Base-by-base conservation (phyloP, 2,888 invertebrate species). In the Proisotoma minuta region DNA sequence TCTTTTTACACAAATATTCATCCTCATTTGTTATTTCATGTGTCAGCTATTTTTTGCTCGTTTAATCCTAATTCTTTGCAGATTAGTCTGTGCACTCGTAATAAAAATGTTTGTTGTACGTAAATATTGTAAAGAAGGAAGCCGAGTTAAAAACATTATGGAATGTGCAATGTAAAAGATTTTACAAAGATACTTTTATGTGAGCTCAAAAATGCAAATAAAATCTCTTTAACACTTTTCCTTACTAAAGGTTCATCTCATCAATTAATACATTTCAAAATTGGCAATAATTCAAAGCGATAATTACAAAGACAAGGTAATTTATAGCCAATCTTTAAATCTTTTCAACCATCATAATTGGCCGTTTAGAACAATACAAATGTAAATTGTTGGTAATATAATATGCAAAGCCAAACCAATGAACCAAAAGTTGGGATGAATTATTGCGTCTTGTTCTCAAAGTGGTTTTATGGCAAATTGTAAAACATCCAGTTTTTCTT, bases 1-100 rank as follows among this genome's bases (percentile, higher is more conserved):
- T 4, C n/a, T 50, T 67, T 67, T 67, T 67, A 64, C 64, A 62
- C 49, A 52, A 64, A 67, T 67, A 49, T 63, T 63, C 53, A 47
- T 56, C 52, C 58, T 52, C 67, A 67, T 67, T 67, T 67, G 62
- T 67, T 63, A 67, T 26, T 27, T 34, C 15, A 10, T 34, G 34
- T 34, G 34, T 34, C 34, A 34, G 4, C 24, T 18, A 24, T 50
- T n/a, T 24, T 54, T 54, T 54, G 34, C 39, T 54, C 53, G n/a
- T 29, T 54, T 39, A 10, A 34, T 50, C 22, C 50, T 51, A 51
- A 51, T 51, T 51, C 51, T 27, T 27, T 51, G 51, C 51, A 51
- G 27, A 51, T 43, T 43, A 43, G 43, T 4, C 18, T 43, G 43
- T 43, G 18, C 4, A 10, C 34, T 43, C n/a, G n/a, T n/a, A n/a